Conservation (phyloP, 2,888 invertebrate genomes). For the Brachylomia viminalis region DNA sequence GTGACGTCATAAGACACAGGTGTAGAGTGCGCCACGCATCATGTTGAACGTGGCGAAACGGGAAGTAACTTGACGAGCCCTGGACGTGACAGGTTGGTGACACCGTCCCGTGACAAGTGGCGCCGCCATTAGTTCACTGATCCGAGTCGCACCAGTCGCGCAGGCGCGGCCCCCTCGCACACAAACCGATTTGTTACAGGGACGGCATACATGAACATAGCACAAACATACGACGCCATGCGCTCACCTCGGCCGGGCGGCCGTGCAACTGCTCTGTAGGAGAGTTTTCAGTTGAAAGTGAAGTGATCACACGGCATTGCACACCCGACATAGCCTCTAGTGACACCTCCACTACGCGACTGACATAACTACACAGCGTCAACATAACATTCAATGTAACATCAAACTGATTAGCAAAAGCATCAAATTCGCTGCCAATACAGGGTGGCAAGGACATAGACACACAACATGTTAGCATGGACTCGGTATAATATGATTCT, state of each 20-base stretch:
- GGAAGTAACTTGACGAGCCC: not conserved
- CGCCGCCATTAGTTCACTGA: not conserved
- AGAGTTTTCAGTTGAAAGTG: not conserved
- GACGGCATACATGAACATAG: conserved; percentile 9
- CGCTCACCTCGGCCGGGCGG: not conserved
- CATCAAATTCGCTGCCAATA: conserved; percentile 17
- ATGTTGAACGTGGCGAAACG: not conserved
- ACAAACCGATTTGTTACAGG: not conserved
- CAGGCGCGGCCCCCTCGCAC: conserved; percentile 39
- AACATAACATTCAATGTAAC: not conserved
- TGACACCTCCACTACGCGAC: conserved; percentile 39
- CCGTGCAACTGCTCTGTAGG: not conserved
- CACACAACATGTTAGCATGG: no score
- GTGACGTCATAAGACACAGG: conserved; percentile 38
- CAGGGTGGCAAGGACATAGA: no score
- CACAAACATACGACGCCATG: not conserved
- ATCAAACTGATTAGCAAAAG: conserved; percentile 15
- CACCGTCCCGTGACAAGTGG: not conserved
- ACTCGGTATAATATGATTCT: no score
- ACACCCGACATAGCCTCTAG: conserved; percentile 37
- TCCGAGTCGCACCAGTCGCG: not conserved
- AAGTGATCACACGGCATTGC: conserved; percentile 1
- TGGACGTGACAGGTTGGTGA: not conserved
- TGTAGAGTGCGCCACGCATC: conserved; percentile 15
- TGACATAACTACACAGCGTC: conserved; percentile 14